Base-by-base conservation (phyloP, 2,888 invertebrate species). In the Amphipoea oculea region DNA sequence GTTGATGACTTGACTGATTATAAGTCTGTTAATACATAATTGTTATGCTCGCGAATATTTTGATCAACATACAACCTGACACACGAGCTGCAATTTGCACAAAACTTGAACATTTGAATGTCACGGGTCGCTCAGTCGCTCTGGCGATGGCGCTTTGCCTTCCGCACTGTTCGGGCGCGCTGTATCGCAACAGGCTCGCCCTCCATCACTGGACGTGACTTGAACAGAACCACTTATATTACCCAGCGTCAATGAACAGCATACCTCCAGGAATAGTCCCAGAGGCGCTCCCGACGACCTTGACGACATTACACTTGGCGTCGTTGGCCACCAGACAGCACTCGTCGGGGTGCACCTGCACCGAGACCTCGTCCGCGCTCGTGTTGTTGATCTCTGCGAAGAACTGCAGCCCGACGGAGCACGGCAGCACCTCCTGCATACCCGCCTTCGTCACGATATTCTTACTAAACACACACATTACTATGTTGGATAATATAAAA, bases 351-450 rank as follows among this genome's bases (percentile, higher is more conserved):
- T 88, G 90, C 0, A 95, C 70, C 54, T 95, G 94, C 0, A 96
- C 92, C 4, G 90, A 78, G 29, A 60, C 87, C 83, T 94, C 94
- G 3, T 93, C 90, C 0, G 80, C 83, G 0, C 94, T 92, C 0
- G 93, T 94, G 67, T 96, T 96, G 69, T 93, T 94, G 0, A 96
- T 84, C 3, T 89, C 86, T 4, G 93, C 86, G 67, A 86, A 92
- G 71, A 96, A 93, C 70, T 91, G 88, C 7, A 96, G 73, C 0
- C 95, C 96, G 0, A 94, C 81, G 0, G 93, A 90, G n/a, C 82
- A 86, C 0, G 92, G 90, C 0, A 88, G 83, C 0, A 93, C 86
- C 0, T 75, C 74, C 1, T 90, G 87, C 3, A 94, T n/a, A 0
- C 94, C 94, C 11, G 89, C 90, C 17, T 89, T 88, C 2, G 87